Percentiles rank a stretch among this genome's conserved stretches.
Evolutionary conservation across 2,888 invertebrate species (phyloP).

Genomic region (Melangyna quadrimaculata): DNA sequence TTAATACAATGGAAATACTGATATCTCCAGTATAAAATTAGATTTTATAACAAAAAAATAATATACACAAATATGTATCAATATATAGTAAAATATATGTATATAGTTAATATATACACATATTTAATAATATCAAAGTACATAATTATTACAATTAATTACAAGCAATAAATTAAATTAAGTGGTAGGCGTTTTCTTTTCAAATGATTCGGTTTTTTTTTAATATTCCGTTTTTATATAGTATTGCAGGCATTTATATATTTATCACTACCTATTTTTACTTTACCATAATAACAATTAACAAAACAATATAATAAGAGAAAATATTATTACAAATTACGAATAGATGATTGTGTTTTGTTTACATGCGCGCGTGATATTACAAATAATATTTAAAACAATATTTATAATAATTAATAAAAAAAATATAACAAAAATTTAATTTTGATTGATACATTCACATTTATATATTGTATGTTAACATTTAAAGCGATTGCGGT

Average conservation of each 20-base stretch:
- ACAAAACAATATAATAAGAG: neutral
- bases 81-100: constrained; percentile 27
- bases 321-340: neutral
- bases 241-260: constrained; percentile 31
- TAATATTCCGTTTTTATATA: neutral
- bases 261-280: neutral
- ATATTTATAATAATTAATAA: constrained; percentile 12
- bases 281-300: neutral
- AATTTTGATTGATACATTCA: constrained; percentile 45
- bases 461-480: constrained; percentile 61
- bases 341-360: neutral
- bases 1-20: constrained; percentile 61
- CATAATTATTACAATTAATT: constrained; percentile 57
- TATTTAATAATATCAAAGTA: constrained; percentile 69
- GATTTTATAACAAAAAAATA: constrained; percentile 34
- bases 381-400: constrained; percentile 26
- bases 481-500: constrained; percentile 73
- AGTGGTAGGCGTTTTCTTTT: constrained; percentile 50
- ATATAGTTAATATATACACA: constrained; percentile 35
- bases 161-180: constrained; percentile 68
- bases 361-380: constrained; percentile 33
- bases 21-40: constrained; percentile 38
- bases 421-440: constrained; percentile 34
- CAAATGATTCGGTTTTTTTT: neutral
- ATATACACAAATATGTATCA: constrained; percentile 17